Conservation (phyloP, 2,888 invertebrate genomes). For the Heteromurus nitidus region DNA sequence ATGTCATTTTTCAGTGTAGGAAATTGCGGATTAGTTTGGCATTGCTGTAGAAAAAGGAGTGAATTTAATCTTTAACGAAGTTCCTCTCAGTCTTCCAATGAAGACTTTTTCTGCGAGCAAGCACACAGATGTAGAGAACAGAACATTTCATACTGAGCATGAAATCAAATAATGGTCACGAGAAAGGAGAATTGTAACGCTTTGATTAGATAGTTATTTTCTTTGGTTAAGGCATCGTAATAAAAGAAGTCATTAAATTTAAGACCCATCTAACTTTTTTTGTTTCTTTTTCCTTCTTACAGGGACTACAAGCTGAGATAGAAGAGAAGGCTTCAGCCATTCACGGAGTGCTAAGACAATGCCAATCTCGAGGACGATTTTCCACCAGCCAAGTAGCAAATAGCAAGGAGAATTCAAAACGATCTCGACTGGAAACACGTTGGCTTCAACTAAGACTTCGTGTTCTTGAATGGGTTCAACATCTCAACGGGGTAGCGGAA, state of each 20-base stretch:
- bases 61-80: not conserved
- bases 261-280: conserved; percentile 21
- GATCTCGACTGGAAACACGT: conserved; percentile 70
- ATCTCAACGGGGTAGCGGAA: conserved; percentile 69
- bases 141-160: conserved; percentile 28
- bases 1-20: too few species aligned
- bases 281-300: conserved; percentile 45
- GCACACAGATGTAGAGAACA: too few species aligned
- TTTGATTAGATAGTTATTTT: conserved; percentile 25
- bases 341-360: conserved; percentile 70
- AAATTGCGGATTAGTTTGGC: too few species aligned
- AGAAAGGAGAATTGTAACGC: conserved; percentile 13
- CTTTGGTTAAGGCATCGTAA: conserved; percentile 17
- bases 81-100: too few species aligned
- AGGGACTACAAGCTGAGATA: conserved; percentile 72
- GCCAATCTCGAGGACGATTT: conserved; percentile 68
- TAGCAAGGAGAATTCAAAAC: conserved; percentile 55
- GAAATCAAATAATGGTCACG: conserved; percentile 50
- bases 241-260: conserved; percentile 59
- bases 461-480: conserved; percentile 73
- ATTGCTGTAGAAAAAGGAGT: too few species aligned
- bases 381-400: conserved; percentile 13
- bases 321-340: conserved; percentile 71
- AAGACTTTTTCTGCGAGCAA: too few species aligned
- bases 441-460: conserved; percentile 73